Evolutionary conservation across 2,797 vertebrate species (phyloP).

Genomic region (Sandelia bainsii): DNA sequence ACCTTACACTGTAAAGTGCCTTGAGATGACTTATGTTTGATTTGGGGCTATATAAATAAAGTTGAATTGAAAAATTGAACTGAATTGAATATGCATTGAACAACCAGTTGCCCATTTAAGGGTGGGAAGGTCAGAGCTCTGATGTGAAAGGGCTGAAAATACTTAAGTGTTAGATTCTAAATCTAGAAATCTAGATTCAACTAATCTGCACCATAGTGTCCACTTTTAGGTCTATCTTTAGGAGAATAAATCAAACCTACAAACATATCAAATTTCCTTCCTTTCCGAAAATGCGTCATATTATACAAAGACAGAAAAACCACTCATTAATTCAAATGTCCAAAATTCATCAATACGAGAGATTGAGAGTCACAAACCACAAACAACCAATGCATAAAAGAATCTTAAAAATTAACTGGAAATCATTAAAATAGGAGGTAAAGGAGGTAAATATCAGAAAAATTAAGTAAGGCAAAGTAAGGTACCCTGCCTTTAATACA

Average conservation of each 20-base stretch:
- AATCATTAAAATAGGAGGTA: too few species aligned
- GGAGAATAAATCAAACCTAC: background rate
- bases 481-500: background rate
- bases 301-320: background rate
- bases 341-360: background rate
- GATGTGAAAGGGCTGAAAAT: constrained; percentile 9
- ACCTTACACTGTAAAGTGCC: too few species aligned
- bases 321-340: background rate
- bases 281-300: background rate
- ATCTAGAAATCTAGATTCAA: constrained; percentile 3
- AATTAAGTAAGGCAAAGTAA: background rate
- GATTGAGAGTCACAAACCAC: background rate
- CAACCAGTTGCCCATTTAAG: background rate
- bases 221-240: background rate
- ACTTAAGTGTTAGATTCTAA: background rate
- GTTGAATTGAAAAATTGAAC: too few species aligned
- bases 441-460: too few species aligned
- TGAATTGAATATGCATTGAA: background rate
- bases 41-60: too few species aligned
- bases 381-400: background rate
- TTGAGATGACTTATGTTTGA: too few species aligned
- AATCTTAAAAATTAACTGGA: background rate
- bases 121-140: constrained; percentile 14
- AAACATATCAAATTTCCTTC: background rate
- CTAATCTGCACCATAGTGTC: background rate